Percentiles rank a stretch among this genome's conserved stretches.
phyloP scores from a whole-genome alignment of 2,113 vertebrate genomes.

The Scolopax mira region DNA sequence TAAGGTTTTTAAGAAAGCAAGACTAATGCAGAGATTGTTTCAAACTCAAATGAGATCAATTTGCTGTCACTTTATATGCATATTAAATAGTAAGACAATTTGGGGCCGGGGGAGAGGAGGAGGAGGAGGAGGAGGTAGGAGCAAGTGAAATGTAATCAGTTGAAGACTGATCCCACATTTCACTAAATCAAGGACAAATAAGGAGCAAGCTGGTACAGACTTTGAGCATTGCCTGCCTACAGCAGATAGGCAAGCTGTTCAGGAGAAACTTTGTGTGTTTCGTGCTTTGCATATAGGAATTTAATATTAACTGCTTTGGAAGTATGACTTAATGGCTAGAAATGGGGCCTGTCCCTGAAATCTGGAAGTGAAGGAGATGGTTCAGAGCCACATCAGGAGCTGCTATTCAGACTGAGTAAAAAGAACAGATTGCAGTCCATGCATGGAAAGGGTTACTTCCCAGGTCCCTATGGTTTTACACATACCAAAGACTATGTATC shows the following conservation, averaged over 20 bases:
- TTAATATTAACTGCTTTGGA: not conserved
- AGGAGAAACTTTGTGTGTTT: not conserved
- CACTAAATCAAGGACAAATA: not conserved
- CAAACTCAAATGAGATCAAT: not conserved
- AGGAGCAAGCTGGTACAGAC: not conserved
- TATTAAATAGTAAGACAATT: not conserved
- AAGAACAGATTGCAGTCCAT: not conserved
- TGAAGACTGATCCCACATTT: not conserved
- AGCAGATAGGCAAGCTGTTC: not conserved
- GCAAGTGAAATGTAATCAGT: not conserved
- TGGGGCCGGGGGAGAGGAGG: accelerated
- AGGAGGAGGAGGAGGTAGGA: not conserved
- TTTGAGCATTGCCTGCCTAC: not conserved
- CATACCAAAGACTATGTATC: accelerated
- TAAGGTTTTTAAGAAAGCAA: not conserved
- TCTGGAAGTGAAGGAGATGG: not conserved
- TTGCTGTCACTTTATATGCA: not conserved
- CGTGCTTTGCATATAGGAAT: not conserved
- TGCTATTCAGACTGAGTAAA: not conserved
- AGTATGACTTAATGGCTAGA: not conserved
- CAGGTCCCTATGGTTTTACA: not conserved
- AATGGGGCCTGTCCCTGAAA: not conserved
- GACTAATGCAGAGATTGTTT: not conserved
- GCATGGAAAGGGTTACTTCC: not conserved
- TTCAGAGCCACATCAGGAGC: not conserved